Evolutionary conservation across 1,140 invertebrate genomes (phyloP).

Genomic region (Hycleus phaleratus): DNA sequence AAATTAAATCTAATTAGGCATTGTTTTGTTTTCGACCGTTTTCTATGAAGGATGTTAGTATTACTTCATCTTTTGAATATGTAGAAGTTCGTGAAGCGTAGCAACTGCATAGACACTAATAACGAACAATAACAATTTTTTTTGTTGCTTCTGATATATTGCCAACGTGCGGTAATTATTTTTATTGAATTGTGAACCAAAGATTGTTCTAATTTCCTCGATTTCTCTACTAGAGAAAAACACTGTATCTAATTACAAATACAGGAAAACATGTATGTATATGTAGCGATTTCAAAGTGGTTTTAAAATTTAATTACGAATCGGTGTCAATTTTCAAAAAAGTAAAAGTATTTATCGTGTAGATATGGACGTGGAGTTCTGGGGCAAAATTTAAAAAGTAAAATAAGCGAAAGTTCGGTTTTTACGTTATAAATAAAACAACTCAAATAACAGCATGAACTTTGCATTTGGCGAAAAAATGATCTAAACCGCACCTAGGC

Average conservation of each 20-base stretch:
- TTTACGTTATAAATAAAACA: not conserved
- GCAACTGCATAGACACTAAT: slow-evolving; percentile 2
- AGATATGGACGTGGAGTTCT: not conserved
- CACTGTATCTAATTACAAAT: no score
- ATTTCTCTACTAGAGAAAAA: no score
- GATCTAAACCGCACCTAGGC: slow-evolving; percentile 1
- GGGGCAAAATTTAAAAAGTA: not conserved
- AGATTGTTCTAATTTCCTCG: no score
- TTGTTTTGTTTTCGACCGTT: no score
- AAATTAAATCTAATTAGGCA: no score
- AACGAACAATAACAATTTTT: slow-evolving; percentile 7
- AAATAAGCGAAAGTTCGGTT: slow-evolving; percentile 1
- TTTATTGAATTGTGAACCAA: no score
- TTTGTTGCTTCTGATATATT: no score
- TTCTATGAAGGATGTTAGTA: slow-evolving; percentile 10
- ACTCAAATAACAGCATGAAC: slow-evolving; percentile 8
- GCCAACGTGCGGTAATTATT: no score
- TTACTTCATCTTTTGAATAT: slow-evolving; percentile 10
- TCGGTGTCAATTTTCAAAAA: not conserved
- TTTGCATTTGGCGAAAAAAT: slow-evolving; percentile 1
- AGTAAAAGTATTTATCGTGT: slow-evolving; percentile 1
- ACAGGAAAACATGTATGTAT: no score
- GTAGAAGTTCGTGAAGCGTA: slow-evolving; percentile 8
- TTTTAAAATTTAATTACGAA: no score
- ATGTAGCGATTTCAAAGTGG: no score